Evolutionary conservation across 2,797 vertebrate species (phyloP), one percentile per base, ranked within the genome.

Genomic region (Meriones psammophilus): DNA sequence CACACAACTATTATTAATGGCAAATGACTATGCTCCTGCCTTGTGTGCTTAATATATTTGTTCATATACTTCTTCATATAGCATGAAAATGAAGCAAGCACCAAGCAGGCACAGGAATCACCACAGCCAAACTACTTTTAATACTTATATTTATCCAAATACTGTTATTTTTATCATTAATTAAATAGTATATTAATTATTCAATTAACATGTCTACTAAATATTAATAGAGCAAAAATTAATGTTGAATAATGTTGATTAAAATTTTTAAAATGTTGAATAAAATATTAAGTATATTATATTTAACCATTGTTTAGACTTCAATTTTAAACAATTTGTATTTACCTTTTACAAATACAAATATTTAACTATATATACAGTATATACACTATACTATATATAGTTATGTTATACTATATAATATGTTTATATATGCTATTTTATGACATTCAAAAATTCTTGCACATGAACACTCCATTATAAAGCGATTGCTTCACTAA

Each of bases 121-220:
- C 36, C 79, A 17, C 60, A 14, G 3, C 50, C 36, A 36, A 89
- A 64, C 1, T 8, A 66, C 39, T 66, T 77, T 94, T n/a, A 77
- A n/a, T 80, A 88, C 68, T 62, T 86, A 50, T n/a, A 36, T 60
- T 92, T 39, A 36, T 71, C 26, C 87, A 60, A 87, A 69, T 84
- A 30, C 74, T 83, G 81, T 50, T 89, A 36, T 60, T 39, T n/a
- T 78, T 84, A 85, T 58, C 39, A 26, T 77, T 85, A 80, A 71
- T 54, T 76, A 76, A 76, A 28, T 28, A 76, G 8, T 46, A 7
- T 74, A 76, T 76, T 13, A 46, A 46, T 28, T 15, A 76, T 15
- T 76, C 28, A 46, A 76, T 12, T 10, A 5, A 74, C 2, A 26
- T 58, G 14, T 18, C 56, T 17, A 58, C 56, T 18, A 58, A 58